These are phyloP conservation scores for Lophotis ruficrista DNA, from an alignment of 2,113 vertebrate genomes.

Conservation along the genomic window DNA sequence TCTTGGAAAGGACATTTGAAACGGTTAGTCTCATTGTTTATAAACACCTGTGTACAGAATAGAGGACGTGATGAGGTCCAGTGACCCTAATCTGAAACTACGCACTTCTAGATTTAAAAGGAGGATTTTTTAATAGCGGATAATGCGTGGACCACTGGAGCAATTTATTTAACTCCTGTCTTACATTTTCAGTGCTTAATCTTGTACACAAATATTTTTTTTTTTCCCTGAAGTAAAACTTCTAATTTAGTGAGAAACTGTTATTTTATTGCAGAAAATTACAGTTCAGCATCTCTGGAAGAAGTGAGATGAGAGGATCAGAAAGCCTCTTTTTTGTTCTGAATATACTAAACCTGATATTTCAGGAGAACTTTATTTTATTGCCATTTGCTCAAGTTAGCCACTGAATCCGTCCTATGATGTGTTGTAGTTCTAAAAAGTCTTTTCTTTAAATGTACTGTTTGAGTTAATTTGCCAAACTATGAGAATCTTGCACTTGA, in stretches of 20 bases:
- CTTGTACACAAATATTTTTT: neutral
- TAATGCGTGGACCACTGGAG: neutral
- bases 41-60: neutral
- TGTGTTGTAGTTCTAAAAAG: neutral
- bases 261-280: neutral
- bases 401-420: neutral
- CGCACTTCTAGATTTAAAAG: neutral
- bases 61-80: neutral
- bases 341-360: neutral
- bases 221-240: neutral
- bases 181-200: neutral
- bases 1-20: neutral
- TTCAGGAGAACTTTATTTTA: neutral
- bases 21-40: neutral
- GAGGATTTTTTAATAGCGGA: neutral
- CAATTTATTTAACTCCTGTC: neutral
- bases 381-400: neutral
- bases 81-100: neutral
- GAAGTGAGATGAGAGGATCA: neutral
- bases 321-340: neutral
- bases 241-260: neutral
- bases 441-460: neutral
- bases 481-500: neutral
- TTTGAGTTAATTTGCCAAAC: neutral
- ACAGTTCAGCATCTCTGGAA: neutral